Conservation (phyloP, 2,113 vertebrate genomes). For the Tringa solitaria region DNA sequence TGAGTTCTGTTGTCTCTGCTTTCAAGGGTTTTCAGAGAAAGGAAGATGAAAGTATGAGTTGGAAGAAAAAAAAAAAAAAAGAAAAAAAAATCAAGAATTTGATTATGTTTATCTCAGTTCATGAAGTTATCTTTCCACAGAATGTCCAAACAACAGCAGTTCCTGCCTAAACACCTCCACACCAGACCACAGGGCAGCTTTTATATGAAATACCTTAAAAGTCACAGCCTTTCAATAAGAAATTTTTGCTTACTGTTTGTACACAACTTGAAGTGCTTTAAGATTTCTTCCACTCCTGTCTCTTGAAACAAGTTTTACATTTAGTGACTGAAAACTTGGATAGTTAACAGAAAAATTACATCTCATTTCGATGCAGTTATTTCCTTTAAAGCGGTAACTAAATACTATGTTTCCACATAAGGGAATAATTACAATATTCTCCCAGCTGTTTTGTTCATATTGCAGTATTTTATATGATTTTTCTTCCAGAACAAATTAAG, state of each 20-base stretch:
- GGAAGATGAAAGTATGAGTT: not conserved
- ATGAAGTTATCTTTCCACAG: not conserved
- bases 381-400: not conserved
- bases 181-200: not conserved
- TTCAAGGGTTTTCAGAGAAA: constrained; percentile 1
- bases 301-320: not conserved
- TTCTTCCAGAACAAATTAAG: not conserved
- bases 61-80: not conserved
- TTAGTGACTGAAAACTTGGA: not conserved
- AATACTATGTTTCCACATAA: not conserved
- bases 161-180: not conserved
- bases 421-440: not conserved
- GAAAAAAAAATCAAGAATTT: not conserved
- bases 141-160: not conserved
- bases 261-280: not conserved
- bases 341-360: not conserved
- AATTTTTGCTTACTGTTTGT: not conserved
- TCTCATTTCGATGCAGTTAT: not conserved
- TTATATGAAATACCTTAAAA: not conserved
- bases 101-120: not conserved
- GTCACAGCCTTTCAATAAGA: not conserved
- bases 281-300: not conserved
- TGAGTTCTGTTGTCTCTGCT: not conserved
- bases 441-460: not conserved
- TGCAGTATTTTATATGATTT: not conserved